Conservation (phyloP, 2,113 vertebrate species). For the Brachyistius frenatus region DNA sequence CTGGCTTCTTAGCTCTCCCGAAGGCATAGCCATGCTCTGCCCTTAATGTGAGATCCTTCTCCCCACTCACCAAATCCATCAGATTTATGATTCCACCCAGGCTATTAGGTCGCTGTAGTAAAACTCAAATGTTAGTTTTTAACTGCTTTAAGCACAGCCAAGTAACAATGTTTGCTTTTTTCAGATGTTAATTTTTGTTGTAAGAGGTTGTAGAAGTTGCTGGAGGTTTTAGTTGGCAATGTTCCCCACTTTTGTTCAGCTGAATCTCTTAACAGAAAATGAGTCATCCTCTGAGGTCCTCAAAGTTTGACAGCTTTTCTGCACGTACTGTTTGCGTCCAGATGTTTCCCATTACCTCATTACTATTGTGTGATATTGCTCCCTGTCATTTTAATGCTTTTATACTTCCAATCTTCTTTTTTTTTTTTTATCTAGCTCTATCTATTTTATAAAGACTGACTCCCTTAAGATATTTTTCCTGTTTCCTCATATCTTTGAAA, state of each 20-base stretch:
- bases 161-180: slow-evolving; percentile 51
- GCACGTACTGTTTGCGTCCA: slow-evolving; percentile 22
- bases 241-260: slow-evolving; percentile 34
- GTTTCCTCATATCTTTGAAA: slow-evolving; percentile 28
- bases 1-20: slow-evolving; percentile 51
- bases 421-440: slow-evolving; percentile 30
- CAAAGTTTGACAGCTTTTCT: slow-evolving; percentile 35
- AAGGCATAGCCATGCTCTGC: slow-evolving; percentile 41
- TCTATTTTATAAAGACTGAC: slow-evolving; percentile 26
- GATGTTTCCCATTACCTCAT: slow-evolving; percentile 57
- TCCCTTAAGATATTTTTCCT: slow-evolving; percentile 1
- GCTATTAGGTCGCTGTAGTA: slow-evolving; percentile 54
- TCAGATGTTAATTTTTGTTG: slow-evolving; percentile 52
- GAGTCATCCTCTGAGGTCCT: slow-evolving; percentile 39
- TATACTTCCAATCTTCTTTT: not conserved
- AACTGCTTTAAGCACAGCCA: slow-evolving; percentile 48
- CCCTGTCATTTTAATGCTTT: slow-evolving; percentile 8
- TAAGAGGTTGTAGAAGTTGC: slow-evolving; percentile 38
- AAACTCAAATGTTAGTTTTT: slow-evolving; percentile 56
- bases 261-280: slow-evolving; percentile 38
- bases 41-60: slow-evolving; percentile 50
- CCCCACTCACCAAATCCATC: slow-evolving; percentile 60
- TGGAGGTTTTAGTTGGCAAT: slow-evolving; percentile 32
- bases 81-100: slow-evolving; percentile 60
- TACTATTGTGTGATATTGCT: slow-evolving; percentile 27